Conservation (phyloP, 2,113 vertebrate genomes). For the Poeciliopsis occidentalis region DNA sequence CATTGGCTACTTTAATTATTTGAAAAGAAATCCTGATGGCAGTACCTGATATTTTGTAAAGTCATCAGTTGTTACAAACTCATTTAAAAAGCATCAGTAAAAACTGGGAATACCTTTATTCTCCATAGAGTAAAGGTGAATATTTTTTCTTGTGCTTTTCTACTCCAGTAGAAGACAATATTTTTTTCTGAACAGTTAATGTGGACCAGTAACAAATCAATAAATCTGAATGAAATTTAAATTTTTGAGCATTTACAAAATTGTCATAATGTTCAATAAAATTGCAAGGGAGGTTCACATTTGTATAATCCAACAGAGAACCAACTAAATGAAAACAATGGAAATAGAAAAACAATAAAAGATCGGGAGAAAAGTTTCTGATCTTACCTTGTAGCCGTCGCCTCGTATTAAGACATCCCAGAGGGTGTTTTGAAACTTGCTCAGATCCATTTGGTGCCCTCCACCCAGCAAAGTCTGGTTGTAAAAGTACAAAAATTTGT, state of each 20-base stretch:
- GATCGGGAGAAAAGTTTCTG: too few relatives aligned
- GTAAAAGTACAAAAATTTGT: neutral
- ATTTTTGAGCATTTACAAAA: neutral
- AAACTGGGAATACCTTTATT: too few relatives aligned
- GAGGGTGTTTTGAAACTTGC: conserved; percentile 64
- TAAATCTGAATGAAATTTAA: neutral
- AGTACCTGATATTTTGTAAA: too few relatives aligned
- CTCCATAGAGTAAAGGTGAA: too few relatives aligned
- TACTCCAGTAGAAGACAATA: neutral
- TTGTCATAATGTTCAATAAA: neutral
- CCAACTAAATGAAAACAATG: neutral
- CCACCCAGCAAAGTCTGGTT: conserved; percentile 67
- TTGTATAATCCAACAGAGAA: neutral
- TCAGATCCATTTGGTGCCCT: conserved; percentile 53
- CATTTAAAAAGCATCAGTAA: too few relatives aligned
- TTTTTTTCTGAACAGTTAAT: neutral
- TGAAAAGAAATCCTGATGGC: too few relatives aligned
- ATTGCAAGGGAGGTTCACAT: too few relatives aligned
- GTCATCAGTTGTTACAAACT: too few relatives aligned
- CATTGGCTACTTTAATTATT: too few relatives aligned
- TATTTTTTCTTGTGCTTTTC: neutral
- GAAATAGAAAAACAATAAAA: neutral
- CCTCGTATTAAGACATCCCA: conserved; percentile 61
- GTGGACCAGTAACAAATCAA: neutral
- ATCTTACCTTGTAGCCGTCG: conserved; percentile 66